phyloP scores from a whole-genome alignment of 2,797 vertebrate species.

The Aphelocoma californica region DNA sequence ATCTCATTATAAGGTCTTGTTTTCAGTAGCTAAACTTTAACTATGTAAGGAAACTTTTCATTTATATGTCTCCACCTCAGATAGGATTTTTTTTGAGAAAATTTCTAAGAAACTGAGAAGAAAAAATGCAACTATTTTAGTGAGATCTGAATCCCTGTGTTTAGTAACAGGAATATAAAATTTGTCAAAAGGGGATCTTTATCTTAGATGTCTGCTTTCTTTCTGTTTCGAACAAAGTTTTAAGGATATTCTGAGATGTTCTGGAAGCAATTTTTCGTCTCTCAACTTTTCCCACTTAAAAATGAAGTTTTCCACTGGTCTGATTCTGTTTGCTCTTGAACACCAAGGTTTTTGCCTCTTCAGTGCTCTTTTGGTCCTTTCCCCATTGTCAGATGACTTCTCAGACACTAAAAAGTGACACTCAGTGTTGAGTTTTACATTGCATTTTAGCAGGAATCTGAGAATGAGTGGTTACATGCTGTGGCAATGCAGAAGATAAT shows the following conservation, averaged over 20 bases:
- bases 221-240: neutral
- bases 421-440: neutral
- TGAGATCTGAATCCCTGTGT: neutral
- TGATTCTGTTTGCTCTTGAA: constrained; percentile 50
- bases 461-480: constrained; percentile 40
- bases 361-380: neutral
- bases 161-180: neutral
- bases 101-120: neutral
- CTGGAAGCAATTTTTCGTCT: neutral
- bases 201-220: neutral
- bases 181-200: neutral
- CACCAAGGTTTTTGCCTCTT: constrained; percentile 16
- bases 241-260: neutral
- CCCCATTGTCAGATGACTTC: constrained; percentile 12
- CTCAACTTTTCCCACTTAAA: constrained; percentile 6
- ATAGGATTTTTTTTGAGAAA: neutral
- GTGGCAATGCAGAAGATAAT: constrained; percentile 36
- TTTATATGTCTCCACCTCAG: neutral
- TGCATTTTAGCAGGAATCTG: constrained; percentile 29
- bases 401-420: neutral
- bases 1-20: neutral
- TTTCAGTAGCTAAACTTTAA: constrained; percentile 3
- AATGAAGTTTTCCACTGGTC: neutral
- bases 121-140: neutral
- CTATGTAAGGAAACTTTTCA: neutral